Evolutionary conservation across 2,797 vertebrate species (phyloP), one percentile per base, ranked within the genome.

Genomic region (Hylomyscus alleni): DNA sequence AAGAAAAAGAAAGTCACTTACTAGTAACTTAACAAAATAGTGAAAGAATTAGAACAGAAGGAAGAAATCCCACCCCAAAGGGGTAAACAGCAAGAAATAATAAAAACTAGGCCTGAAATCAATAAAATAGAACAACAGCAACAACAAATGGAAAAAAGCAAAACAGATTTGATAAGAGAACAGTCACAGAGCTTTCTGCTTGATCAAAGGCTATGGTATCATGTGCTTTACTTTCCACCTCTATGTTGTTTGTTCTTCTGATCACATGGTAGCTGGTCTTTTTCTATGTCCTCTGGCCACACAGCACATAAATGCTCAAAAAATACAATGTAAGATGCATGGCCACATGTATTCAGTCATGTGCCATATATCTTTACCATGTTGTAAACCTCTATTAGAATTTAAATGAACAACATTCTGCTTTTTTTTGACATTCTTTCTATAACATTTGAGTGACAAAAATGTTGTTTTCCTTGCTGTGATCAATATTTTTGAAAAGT

Each of bases 261-360:
- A 44, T 37, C 69, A 8, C 34, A 75, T 75, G 54, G 69, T 13
- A 50, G 1, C 24, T 77, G 29, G 40, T 50, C 7, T 81, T 62
- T 67, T 72, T 86, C 44, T 22, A 54, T 56, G 22, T 77, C 69
- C 37, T 58, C 47, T 89, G 11, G 9, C 14, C 88, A 88, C 13
- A 87, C 2, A 69, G 0, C 3, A 5, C 17, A 50, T 50, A 62
- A 60, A 67, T 73, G 29, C 67, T 84, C 47, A 73, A 81, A 80
- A 90, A 90, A 52, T 20, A 62, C 75, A 62, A 93, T 82, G 52
- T 82, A 89, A 92, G 91, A 77, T 90, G 1, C 7, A 22, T 62
- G 31, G 11, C 67, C 52, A 29, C 13, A 40, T 60, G 37, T 7
- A 82, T 37, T 26, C 54, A 58, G 24, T 58, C n/a, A 82, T 82